A percentile compares a stretch with the other conserved stretches of the same genome.
Evolutionary conservation across 2,797 vertebrate genomes (phyloP).

Genomic region (Dromococcyx pavoninus): DNA sequence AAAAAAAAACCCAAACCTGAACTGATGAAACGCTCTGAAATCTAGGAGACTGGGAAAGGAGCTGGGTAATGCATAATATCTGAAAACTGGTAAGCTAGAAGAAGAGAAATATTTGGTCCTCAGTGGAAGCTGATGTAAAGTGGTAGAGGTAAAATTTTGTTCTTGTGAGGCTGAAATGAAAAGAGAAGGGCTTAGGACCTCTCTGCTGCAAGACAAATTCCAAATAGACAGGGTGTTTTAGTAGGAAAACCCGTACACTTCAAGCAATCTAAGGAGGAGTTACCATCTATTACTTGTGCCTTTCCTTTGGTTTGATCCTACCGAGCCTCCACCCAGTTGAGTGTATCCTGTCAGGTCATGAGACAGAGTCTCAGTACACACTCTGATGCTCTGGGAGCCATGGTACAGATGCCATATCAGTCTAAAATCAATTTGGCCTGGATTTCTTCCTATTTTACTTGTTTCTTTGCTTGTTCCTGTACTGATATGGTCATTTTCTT

Average conservation of each 20-base stretch:
- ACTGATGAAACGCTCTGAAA: background rate
- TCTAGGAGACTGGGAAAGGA: background rate
- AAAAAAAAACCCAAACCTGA: background rate
- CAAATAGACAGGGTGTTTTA: background rate
- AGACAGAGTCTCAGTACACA: background rate
- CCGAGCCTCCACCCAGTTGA: background rate
- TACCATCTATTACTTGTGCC: background rate
- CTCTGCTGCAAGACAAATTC: background rate
- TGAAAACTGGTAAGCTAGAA: background rate
- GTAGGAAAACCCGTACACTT: background rate
- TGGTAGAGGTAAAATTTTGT: background rate
- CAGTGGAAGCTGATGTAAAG: background rate
- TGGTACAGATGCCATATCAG: accelerated
- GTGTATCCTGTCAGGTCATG: accelerated
- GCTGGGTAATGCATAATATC: background rate
- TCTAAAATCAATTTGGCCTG: background rate
- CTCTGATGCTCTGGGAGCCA: background rate
- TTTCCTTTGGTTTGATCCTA: background rate
- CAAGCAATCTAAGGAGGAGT: background rate
- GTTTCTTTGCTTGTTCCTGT: background rate
- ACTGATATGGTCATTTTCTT: background rate
- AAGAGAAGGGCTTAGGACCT: background rate
- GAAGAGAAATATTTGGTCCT: background rate
- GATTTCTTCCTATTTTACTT: background rate
- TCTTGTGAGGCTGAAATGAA: background rate